Evolutionary conservation across 2,888 invertebrate species (phyloP), one percentile per base, ranked within the genome.

Genomic region (Aphelenchoides bicaudatus): DNA sequence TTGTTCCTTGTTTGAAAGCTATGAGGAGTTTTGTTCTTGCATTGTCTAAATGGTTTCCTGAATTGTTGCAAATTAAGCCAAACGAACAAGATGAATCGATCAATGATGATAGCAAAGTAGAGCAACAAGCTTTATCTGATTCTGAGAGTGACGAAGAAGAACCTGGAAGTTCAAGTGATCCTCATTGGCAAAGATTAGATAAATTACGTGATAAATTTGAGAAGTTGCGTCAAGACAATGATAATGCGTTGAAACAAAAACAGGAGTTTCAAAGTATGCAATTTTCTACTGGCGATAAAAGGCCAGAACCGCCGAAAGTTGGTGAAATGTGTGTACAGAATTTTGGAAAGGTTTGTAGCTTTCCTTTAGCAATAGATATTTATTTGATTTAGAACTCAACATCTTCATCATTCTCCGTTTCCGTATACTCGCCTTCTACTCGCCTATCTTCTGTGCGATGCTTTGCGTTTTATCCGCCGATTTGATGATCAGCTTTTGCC

Each of bases 401-500:
- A 51, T 38, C 38, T 51, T 19, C 39, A 61, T 61, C 34, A 53
- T 65, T 28, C 53, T 61, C n/a, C 57, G 46, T 3, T 19, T 39
- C 39, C 58, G 21, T 58, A 58, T 37, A 49, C 58, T 5, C 53
- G 52, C 30, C 13, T 66, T 8, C 43, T 61, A 27, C 53, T 65
- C 6, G 27, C 58, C n/a, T 59, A 65, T 52, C 51, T 65, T 21
- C 48, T 69, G 8, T 29, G 57, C 16, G 57, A 47, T 25, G 50
- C 59, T 6, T 51, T 68, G 23, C 39, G 51, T 16, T 48, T 63
- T 21, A 61, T 68, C 8, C 49, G 60, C 23, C 16, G 60, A 25
- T 71, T 66, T 52, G 72, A 73, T 25, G 68, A 75, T 58, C 60
- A 67, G 19, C 58, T 75, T 0, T 64, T 75, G 13, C 75, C 75